A percentile compares a stretch with the other conserved stretches of the same genome.
These are phyloP conservation scores for Bombus affinis DNA, from an alignment of 1,140 invertebrate species.

Conservation along the genomic window DNA sequence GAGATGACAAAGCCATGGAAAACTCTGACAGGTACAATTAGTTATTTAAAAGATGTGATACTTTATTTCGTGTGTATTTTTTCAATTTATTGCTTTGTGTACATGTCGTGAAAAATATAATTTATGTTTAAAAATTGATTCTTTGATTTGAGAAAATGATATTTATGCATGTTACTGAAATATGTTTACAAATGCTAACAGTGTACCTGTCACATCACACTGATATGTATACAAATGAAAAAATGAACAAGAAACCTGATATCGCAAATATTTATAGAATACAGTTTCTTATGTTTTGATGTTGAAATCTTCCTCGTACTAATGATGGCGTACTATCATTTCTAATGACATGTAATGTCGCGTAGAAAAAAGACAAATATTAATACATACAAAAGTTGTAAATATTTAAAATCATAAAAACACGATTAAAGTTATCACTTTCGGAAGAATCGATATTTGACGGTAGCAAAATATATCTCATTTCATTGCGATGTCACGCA, in stretches of 20 bases:
- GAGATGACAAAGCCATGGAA: not conserved
- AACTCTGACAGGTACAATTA: slow-evolving; percentile 12
- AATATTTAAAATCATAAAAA: slow-evolving; percentile 19
- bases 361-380: not conserved
- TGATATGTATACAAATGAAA: not conserved
- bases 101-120: slow-evolving; percentile 29
- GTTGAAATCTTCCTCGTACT: not conserved
- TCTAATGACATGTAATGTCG: not conserved
- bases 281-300: not conserved
- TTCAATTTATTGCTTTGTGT: slow-evolving; percentile 4
- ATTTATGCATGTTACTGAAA: slow-evolving; percentile 5
- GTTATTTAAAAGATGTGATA: not conserved
- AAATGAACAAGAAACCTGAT: not conserved
- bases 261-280: slow-evolving; percentile 7
- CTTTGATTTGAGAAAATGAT: slow-evolving; percentile 16
- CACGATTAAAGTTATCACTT: not conserved
- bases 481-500: slow-evolving; percentile 7
- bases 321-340: not conserved
- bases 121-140: slow-evolving; percentile 16
- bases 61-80: not conserved
- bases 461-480: not conserved
- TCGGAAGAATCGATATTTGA: not conserved
- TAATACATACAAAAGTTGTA: not conserved
- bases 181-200: not conserved
- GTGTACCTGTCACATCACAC: not conserved